Base-by-base conservation (phyloP, 2,797 vertebrate species). In the Rhabdophis nuchalis region DNA sequence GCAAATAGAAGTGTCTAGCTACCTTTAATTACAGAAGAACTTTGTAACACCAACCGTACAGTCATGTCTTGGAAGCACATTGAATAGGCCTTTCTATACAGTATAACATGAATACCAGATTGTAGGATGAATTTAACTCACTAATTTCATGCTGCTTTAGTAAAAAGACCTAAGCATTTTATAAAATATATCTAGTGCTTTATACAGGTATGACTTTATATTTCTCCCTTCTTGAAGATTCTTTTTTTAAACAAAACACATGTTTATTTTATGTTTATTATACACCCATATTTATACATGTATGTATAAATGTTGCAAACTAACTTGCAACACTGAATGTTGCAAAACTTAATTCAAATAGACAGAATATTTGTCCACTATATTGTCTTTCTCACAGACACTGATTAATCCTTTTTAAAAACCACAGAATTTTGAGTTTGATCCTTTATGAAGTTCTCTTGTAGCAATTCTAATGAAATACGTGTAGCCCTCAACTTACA, bases 181-280 rank as follows among this genome's bases (percentile, higher is more conserved):
- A n/a, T 64, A 64, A 60, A 82, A 16, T 82, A 92, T 88, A 89
- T 87, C 29, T 68, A 91, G 5, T 25, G 2, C 32, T 94, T 95
- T 92, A 88, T 58, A 2, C 61, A 91, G 46, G 41, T n/a, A 88
- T 6, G 89, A n/a, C 61, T n/a, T 64, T 68, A 92, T 60, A 7
- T 52, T 4, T 94, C 93, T 27, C 1, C 23, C n/a, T 90, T 86
- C 90, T 92, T 68, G 61, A 95, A 56, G 60, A 90, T 91, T 87
- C 93, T 93, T 92, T 88, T 92, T 93, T 50, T 32, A 93, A 93
- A 86, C 25, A 52, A 36, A 41, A 36, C 58, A 90, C 61, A 82
- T 89, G n/a, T n/a, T n/a, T n/a, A n/a, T 93, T 91, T 87, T 53
- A 68, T 32, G 29, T 68, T 68, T 32, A 68, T 50, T 64, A 86